Percentiles rank a stretch among this genome's conserved stretches.
Conservation (phyloP, 2,888 invertebrate genomes). For the Euclidia mi region DNA sequence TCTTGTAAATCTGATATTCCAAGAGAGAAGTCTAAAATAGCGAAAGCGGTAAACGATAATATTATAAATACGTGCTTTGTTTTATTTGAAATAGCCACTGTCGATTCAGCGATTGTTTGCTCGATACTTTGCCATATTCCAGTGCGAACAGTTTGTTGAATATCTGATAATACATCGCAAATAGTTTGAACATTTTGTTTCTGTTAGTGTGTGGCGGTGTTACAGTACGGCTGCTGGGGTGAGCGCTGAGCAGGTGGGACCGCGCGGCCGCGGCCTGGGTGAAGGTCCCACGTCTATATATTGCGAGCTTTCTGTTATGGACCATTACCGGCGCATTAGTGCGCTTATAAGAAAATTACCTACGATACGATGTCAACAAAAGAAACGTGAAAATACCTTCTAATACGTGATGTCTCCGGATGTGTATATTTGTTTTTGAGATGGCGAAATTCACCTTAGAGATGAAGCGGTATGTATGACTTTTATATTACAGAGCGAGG, state of each 20-base stretch:
- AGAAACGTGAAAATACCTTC: constrained; percentile 61
- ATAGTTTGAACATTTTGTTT: constrained; percentile 74
- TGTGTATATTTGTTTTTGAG: constrained; percentile 39
- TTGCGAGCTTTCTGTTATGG: constrained; percentile 80
- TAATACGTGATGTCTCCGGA: constrained; percentile 53
- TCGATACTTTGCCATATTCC: constrained; percentile 62
- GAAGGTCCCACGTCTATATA: constrained; percentile 64
- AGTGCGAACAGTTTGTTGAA: constrained; percentile 65
- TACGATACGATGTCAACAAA: constrained; percentile 71
- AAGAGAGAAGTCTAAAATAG: constrained; percentile 5
- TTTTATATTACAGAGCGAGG: constrained; percentile 18
- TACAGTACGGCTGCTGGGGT: constrained; percentile 43
- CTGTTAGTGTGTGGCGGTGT: constrained; percentile 59
- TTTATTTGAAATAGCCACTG: constrained; percentile 58
- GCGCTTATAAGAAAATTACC: constrained; percentile 78
- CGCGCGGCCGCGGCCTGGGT: constrained; percentile 20
- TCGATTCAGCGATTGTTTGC: constrained; percentile 62
- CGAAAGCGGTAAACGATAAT: constrained; percentile 52
- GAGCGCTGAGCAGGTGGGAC: constrained; percentile 19
- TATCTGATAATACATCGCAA: constrained; percentile 69
- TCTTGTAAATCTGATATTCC: too few species aligned
- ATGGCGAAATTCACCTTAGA: constrained; percentile 37
- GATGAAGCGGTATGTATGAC: constrained; percentile 19
- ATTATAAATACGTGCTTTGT: constrained; percentile 51
- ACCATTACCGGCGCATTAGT: constrained; percentile 80